Evolutionary conservation across 1,140 invertebrate species (phyloP).

Genomic region (Cherax destructor): DNA sequence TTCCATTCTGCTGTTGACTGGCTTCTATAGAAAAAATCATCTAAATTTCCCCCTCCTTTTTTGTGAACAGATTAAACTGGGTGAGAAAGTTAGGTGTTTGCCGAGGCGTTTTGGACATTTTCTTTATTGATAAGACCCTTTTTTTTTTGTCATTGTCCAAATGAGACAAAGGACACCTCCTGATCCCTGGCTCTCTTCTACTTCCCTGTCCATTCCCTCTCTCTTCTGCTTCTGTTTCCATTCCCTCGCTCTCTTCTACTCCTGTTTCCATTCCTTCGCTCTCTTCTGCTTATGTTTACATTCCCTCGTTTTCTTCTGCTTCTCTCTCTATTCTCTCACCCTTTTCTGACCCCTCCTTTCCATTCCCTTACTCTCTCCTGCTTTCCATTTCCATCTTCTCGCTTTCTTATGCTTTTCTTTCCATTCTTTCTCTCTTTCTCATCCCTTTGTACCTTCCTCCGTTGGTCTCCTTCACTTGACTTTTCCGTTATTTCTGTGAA

Average conservation of each 20-base stretch:
- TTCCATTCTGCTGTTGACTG: no score
- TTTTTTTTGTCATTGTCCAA: no score
- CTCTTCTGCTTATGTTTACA: background rate
- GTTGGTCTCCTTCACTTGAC: background rate
- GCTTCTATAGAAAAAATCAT: no score
- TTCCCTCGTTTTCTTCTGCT: background rate
- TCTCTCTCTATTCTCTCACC: background rate
- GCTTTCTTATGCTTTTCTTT: background rate
- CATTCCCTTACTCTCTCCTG: background rate
- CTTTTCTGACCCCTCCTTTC: background rate
- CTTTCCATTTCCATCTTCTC: background rate
- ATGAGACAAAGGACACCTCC: background rate
- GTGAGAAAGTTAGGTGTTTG: no score
- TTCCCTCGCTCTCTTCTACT: background rate
- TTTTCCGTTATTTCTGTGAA: background rate
- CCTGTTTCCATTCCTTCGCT: background rate
- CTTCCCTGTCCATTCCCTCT: background rate
- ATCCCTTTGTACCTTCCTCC: background rate
- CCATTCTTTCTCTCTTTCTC: background rate
- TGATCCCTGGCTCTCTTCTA: background rate
- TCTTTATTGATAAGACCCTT: no score
- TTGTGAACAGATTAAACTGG: no score
- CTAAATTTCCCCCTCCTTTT: no score
- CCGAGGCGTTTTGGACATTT: no score
- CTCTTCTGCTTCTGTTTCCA: background rate